Evolutionary conservation across 2,113 vertebrate species (phyloP).

Genomic region (Tilapia sparmanii): DNA sequence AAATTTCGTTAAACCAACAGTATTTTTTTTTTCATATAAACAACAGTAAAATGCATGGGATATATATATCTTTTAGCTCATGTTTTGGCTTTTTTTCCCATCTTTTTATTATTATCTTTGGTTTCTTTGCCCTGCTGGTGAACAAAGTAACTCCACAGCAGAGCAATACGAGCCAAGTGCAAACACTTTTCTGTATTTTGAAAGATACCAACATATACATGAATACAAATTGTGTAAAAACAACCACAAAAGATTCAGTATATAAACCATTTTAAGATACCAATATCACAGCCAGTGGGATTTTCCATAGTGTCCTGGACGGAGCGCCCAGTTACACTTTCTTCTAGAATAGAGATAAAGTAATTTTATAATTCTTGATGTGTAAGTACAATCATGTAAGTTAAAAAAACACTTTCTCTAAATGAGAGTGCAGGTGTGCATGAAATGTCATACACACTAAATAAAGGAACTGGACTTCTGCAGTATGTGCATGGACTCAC

Average conservation of each 20-base stretch:
- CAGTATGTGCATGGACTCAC: background rate
- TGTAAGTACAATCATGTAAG: background rate
- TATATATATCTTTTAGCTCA: background rate
- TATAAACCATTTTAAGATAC: background rate
- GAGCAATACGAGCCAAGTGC: background rate
- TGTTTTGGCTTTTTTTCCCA: background rate
- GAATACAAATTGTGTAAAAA: background rate
- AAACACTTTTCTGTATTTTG: background rate
- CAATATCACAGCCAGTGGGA: background rate
- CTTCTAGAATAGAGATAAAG: background rate
- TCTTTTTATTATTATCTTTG: background rate
- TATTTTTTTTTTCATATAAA: background rate
- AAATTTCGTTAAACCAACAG: background rate
- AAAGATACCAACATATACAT: background rate
- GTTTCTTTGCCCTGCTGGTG: background rate
- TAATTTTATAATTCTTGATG: background rate
- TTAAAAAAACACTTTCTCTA: background rate
- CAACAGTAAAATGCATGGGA: background rate
- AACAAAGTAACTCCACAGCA: background rate
- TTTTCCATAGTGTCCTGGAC: background rate
- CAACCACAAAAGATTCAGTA: background rate
- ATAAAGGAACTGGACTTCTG: background rate
- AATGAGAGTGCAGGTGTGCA: fast-evolving
- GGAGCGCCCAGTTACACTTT: fast-evolving
- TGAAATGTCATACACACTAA: background rate